Conservation (phyloP, 2,113 vertebrate genomes). For the Festucalex cinctus region DNA sequence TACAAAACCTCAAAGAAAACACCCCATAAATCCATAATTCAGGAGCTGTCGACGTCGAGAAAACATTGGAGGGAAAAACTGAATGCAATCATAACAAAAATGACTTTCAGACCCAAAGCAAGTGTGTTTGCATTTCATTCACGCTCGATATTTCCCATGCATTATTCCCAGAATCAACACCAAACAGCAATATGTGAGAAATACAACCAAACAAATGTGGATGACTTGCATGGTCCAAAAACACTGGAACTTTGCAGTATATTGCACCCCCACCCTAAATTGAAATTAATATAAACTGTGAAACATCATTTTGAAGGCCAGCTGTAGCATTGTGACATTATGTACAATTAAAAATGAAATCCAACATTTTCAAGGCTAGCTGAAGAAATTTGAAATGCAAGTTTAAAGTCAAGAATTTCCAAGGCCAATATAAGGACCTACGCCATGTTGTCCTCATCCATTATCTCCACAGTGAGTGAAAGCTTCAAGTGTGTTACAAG, state of each 20-base stretch:
- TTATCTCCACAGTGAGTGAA: no score
- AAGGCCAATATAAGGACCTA: no score
- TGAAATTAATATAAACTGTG: not conserved
- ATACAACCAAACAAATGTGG: not conserved
- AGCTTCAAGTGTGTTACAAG: no score
- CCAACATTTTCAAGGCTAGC: not conserved
- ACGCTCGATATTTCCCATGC: not conserved
- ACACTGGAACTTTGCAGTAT: not conserved
- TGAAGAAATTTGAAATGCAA: no score
- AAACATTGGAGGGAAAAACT: not conserved
- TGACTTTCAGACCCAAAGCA: not conserved
- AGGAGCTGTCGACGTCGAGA: not conserved
- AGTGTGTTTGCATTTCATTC: not conserved
- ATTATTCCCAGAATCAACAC: not conserved
- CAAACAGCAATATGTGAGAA: not conserved
- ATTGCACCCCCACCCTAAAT: not conserved
- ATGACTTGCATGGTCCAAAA: not conserved
- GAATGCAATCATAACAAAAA: not conserved
- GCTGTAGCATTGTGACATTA: not conserved
- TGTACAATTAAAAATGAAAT: not conserved
- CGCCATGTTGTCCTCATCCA: no score
- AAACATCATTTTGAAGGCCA: not conserved
- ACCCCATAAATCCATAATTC: not conserved
- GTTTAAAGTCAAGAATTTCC: no score
- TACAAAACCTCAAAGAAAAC: not conserved